Conservation (phyloP, 1,140 invertebrate genomes). For the Microplitis demolitor region DNA sequence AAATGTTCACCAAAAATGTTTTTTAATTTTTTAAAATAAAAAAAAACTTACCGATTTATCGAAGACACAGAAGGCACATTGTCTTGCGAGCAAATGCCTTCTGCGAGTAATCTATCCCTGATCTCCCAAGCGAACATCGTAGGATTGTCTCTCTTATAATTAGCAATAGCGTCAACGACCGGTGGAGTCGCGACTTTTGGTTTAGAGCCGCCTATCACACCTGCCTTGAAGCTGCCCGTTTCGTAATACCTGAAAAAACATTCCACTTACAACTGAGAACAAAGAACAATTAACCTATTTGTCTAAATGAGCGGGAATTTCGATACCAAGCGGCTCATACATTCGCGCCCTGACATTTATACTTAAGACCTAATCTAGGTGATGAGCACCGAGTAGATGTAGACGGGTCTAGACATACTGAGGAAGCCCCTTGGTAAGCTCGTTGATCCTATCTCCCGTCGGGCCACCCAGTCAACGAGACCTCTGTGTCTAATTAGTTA, state of each 20-base stretch:
- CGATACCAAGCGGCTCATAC: too few species aligned
- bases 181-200: constrained; percentile 98
- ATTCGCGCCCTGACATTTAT: too few species aligned
- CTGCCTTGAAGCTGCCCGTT: constrained; percentile 98
- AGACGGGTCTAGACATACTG: constrained; percentile 8
- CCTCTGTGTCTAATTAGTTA: constrained; percentile 61
- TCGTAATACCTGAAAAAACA: constrained; percentile 85
- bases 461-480: constrained; percentile 48
- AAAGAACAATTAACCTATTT: neutral
- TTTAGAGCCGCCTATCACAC: constrained; percentile 98
- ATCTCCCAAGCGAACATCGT: constrained; percentile 99
- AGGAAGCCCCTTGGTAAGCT: constrained; percentile 24
- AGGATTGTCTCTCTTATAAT: constrained; percentile 98
- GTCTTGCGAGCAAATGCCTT: constrained; percentile 97
- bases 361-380: too few species aligned
- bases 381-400: neutral
- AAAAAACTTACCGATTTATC: constrained; percentile 89
- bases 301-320: too few species aligned
- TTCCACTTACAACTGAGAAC: neutral
- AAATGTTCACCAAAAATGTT: too few species aligned
- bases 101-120: constrained; percentile 91
- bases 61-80: constrained; percentile 99
- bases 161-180: constrained; percentile 97
- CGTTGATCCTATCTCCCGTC: constrained; percentile 46
- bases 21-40: too few species aligned